phyloP scores from a whole-genome alignment of 2,797 vertebrate genomes.

The Prionace glauca region DNA sequence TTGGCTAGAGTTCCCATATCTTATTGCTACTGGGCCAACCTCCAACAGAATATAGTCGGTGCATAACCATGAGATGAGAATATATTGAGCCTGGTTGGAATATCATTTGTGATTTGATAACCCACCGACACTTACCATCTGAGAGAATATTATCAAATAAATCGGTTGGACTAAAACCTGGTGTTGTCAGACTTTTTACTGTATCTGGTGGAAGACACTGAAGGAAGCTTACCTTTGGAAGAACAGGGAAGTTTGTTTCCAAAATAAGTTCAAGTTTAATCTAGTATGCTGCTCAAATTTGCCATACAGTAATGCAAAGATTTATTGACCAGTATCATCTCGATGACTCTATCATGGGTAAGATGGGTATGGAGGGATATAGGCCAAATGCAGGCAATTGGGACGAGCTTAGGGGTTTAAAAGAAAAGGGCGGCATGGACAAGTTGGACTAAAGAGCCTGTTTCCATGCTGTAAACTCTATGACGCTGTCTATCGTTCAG shows the following conservation, averaged over 20 bases:
- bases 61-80: not conserved
- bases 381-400: too few species aligned
- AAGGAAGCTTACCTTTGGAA: not conserved
- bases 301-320: not conserved
- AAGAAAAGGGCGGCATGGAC: too few species aligned
- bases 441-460: too few species aligned
- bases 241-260: not conserved
- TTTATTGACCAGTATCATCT: not conserved
- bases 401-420: too few species aligned
- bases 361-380: too few species aligned
- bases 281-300: not conserved
- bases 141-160: too few species aligned
- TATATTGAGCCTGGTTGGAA: not conserved
- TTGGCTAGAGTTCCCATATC: not conserved
- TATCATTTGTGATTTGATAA: not conserved
- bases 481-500: not conserved
- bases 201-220: not conserved
- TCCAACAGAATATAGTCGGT: not conserved
- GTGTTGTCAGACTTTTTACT: too few species aligned
- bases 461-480: too few species aligned
- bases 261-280: not conserved
- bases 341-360: too few species aligned
- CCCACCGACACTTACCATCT: not conserved
- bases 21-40: not conserved
- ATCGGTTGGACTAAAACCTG: too few species aligned